Base-by-base conservation (phyloP, 2,797 vertebrate genomes). In the Enteromius unitaeniatus region DNA sequence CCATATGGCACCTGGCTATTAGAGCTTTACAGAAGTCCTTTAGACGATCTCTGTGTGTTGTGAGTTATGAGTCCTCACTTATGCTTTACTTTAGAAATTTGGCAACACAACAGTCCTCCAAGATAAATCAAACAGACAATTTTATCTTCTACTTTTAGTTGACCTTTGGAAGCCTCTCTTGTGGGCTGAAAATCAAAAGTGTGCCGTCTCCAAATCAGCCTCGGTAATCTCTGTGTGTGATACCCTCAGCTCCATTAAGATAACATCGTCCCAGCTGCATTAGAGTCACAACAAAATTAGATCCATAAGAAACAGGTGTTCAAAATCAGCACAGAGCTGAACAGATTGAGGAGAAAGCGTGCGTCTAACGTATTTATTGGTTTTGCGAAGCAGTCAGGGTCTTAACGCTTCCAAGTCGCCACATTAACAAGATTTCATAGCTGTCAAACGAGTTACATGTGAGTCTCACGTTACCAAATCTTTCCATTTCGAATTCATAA, bases 241-340 rank as follows among this genome's bases (percentile, higher is more conserved):
- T 45, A 76, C 15, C 49, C 37, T 68, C 37, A 0, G 42, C 60
- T 70, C 65, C 4, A 83, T 78, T 83, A 47, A 37, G 74, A 83
- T 70, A 78, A 69, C 19, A 53, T 76, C 37, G 9, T 77, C 49
- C 72, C 62, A 83, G 73, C 47, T 83, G 73, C 47, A 83, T 77
- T 37, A 73, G 26, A 73, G 79, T 55, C 67, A 55, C 28, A 76
- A 65, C 67, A 70, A 73, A 78, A 78, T 70, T 73, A 78, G 65
- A 73, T 86, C 65, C 80, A 65, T 72, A 73, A 40, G 19, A 72
- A 72, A 83, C 81, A 83, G 73, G 62, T 83, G 72, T 68, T 85
- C 55, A 78, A 72, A 85, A 51, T 78, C 67, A 45, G 55, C 84
- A 78, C 67, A 28, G 45, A 34, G 31, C 31, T 17, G 62, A 75